These are phyloP conservation scores for Mellilla xanthometata DNA, from an alignment of 2,888 invertebrate genomes.

Conservation along the genomic window DNA sequence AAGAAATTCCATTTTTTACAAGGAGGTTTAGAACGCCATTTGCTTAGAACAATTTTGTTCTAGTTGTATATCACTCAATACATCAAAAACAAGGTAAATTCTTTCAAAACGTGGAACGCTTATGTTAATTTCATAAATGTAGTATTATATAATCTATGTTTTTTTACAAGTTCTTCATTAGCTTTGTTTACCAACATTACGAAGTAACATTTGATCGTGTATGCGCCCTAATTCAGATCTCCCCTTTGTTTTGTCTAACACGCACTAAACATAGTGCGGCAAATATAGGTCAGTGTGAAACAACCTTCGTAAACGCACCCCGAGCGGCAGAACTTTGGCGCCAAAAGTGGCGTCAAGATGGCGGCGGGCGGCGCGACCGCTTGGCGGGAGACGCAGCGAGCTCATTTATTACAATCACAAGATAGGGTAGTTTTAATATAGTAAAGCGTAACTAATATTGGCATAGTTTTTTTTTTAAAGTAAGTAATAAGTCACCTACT, in stretches of 20 bases:
- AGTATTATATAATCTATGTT: too few species aligned
- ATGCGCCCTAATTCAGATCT: neutral
- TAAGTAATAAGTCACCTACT: too few species aligned
- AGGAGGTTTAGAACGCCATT: too few species aligned
- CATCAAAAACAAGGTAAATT: too few species aligned
- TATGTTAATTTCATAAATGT: too few species aligned
- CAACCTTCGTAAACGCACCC: slow-evolving; percentile 57
- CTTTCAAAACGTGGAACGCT: too few species aligned
- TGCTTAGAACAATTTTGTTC: too few species aligned
- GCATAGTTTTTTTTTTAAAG: too few species aligned
- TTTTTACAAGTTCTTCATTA: too few species aligned
- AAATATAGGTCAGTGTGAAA: slow-evolving; percentile 55
- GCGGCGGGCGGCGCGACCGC: slow-evolving; percentile 58
- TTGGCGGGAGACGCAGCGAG: slow-evolving; percentile 40
- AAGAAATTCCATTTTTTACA: too few species aligned
- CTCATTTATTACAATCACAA: slow-evolving; percentile 37
- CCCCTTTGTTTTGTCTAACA: slow-evolving; percentile 13
- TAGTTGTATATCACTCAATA: too few species aligned
- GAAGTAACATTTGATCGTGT: neutral
- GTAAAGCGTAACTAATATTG: neutral
- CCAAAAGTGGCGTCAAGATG: slow-evolving; percentile 66
- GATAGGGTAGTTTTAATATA: slow-evolving; percentile 12
- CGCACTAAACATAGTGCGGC: slow-evolving; percentile 1
- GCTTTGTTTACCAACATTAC: neutral
- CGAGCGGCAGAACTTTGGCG: slow-evolving; percentile 61